phyloP scores from a whole-genome alignment of 2,113 vertebrate genomes.

The Anoplopoma fimbria region DNA sequence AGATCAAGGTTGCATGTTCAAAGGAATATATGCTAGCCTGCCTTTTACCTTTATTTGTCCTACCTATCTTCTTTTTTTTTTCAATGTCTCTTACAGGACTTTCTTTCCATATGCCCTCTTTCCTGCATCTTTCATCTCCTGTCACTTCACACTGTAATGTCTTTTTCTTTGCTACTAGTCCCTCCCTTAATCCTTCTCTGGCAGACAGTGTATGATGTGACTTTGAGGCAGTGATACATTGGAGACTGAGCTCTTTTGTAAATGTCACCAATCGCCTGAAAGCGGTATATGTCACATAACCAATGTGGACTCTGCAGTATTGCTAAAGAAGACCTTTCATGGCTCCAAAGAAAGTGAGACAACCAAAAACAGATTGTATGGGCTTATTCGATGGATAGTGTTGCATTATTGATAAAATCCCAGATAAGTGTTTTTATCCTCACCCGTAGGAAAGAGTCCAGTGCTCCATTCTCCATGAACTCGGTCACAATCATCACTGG shows the following conservation, averaged over 20 bases:
- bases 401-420: constrained; percentile 20
- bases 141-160: neutral
- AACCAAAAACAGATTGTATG: constrained; percentile 36
- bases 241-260: constrained; percentile 65
- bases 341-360: constrained; percentile 42
- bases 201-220: constrained; percentile 64
- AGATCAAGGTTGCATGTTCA: constrained; percentile 46
- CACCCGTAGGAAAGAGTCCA: constrained; percentile 97
- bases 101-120: constrained; percentile 8
- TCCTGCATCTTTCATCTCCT: constrained; percentile 2
- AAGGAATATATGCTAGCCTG: neutral
- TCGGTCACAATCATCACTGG: constrained; percentile 99
- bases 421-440: constrained; percentile 54
- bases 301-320: constrained; percentile 20
- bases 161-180: constrained; percentile 6
- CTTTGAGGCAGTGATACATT: constrained; percentile 67
- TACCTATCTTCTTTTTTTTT: constrained; percentile 2
- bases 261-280: constrained; percentile 69
- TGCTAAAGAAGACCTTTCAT: constrained; percentile 51
- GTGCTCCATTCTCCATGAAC: constrained; percentile 98
- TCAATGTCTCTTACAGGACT: neutral
- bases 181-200: constrained; percentile 5
- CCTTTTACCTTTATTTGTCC: constrained; percentile 14
- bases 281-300: constrained; percentile 53
- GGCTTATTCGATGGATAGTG: constrained; percentile 8